Percentiles rank a stretch among this genome's conserved stretches.
These are phyloP conservation scores for Acrossocheilus fasciatus DNA, from an alignment of 2,797 vertebrate genomes.

Conservation along the genomic window DNA sequence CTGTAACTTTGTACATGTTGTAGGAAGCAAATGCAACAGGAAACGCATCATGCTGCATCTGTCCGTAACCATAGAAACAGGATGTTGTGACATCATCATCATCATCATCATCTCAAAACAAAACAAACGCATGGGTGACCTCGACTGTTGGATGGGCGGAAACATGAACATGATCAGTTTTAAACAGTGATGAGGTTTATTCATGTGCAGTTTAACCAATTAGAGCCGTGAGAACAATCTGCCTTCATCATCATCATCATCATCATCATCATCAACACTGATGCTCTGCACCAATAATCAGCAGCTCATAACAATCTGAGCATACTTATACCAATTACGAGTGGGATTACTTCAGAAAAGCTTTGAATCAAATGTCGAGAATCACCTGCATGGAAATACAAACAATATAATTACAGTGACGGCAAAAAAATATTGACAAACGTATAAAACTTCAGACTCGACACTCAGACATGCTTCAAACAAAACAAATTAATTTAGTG, in stretches of 20 bases:
- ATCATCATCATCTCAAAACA: not conserved
- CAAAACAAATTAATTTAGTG: not conserved
- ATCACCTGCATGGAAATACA: not conserved
- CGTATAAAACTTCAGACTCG: not conserved
- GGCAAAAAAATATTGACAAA: not conserved
- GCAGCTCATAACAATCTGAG: not conserved
- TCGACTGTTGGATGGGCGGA: not conserved
- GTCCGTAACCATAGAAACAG: constrained; percentile 41
- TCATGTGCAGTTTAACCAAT: not conserved
- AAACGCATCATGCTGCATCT: constrained; percentile 57
- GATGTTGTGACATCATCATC: no score
- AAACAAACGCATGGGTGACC: not conserved
- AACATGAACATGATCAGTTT: not conserved
- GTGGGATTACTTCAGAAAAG: not conserved
- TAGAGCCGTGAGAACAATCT: not conserved
- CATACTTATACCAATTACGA: not conserved
- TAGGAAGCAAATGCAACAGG: constrained; percentile 63
- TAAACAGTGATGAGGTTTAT: not conserved
- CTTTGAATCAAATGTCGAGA: not conserved
- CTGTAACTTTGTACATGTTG: constrained; percentile 72
- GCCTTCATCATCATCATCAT: not conserved
- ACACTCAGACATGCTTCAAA: not conserved
- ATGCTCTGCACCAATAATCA: not conserved
- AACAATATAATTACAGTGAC: not conserved
- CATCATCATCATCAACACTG: not conserved